Conservation (phyloP, 2,888 invertebrate species). For the Heteromyza rotundicornis region DNA sequence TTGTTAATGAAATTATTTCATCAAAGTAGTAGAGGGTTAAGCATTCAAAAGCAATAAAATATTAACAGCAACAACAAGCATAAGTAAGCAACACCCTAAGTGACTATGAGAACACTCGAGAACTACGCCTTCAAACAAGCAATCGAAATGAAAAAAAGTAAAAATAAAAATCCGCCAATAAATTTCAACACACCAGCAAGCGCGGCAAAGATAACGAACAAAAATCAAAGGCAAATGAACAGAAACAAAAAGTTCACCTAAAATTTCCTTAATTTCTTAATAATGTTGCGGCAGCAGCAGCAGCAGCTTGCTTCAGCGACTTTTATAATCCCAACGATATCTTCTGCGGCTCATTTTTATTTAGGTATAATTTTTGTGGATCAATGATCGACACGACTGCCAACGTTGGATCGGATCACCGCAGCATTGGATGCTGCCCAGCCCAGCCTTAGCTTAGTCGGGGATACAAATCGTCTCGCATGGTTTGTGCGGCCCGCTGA, state of each 20-base stretch:
- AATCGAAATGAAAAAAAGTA: not conserved
- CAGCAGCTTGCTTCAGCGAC: not conserved
- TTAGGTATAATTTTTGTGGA: slow-evolving; percentile 31
- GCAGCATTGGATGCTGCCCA: not conserved
- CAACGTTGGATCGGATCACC: not conserved
- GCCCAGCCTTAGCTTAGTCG: not conserved
- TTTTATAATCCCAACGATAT: not conserved
- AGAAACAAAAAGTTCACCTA: too few relatives aligned
- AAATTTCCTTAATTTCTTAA: slow-evolving; percentile 54
- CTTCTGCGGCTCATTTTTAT: slow-evolving; percentile 21
- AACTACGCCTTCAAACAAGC: not conserved
- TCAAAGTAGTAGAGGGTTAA: slow-evolving; percentile 37
- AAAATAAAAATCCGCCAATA: slow-evolving; percentile 44
- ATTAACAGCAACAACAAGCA: not conserved
- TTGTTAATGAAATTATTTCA: slow-evolving; percentile 41
- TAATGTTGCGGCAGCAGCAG: slow-evolving; percentile 36
- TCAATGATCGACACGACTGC: slow-evolving; percentile 21
- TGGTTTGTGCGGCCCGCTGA: not conserved
- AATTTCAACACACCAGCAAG: slow-evolving; percentile 40
- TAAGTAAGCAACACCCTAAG: slow-evolving; percentile 43
- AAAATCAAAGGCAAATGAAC: slow-evolving; percentile 43
- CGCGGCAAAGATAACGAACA: slow-evolving; percentile 41
- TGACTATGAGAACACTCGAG: slow-evolving; percentile 50
- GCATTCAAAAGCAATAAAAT: slow-evolving; percentile 7
- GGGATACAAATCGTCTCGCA: slow-evolving; percentile 19